phyloP scores from a whole-genome alignment of 2,797 vertebrate genomes.

The Falco concolor region DNA sequence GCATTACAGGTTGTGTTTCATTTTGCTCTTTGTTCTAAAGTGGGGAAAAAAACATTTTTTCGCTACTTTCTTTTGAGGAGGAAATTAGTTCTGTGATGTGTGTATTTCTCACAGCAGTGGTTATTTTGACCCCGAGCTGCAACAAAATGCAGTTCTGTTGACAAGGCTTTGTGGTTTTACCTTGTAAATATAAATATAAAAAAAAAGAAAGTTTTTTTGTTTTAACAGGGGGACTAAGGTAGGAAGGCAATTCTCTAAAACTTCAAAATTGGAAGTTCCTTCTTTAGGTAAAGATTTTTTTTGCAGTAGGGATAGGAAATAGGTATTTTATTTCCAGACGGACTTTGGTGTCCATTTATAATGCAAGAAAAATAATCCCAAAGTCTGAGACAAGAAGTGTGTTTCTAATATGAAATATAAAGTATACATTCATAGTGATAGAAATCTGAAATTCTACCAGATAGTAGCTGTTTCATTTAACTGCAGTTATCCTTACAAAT shows the following conservation, averaged over 20 bases:
- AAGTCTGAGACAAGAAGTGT: neutral
- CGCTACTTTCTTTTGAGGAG: neutral
- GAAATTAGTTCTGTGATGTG: neutral
- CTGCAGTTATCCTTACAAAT: constrained; percentile 1
- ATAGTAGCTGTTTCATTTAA: neutral
- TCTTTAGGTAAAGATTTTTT: neutral
- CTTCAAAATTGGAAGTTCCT: neutral
- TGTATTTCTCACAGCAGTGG: neutral
- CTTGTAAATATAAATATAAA: neutral
- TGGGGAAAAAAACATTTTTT: neutral
- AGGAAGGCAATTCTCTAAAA: neutral
- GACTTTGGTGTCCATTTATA: neutral
- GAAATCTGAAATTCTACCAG: neutral
- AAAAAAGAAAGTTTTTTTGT: neutral
- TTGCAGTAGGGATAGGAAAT: neutral
- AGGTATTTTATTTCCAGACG: neutral
- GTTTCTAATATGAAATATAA: neutral
- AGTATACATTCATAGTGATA: neutral
- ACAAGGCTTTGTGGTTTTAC: neutral
- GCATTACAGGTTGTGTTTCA: constrained; percentile 21
- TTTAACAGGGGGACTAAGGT: neutral
- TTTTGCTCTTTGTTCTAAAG: constrained; percentile 33
- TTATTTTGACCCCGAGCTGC: neutral
- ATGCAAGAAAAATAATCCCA: neutral
- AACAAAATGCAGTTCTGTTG: neutral